phyloP scores from a whole-genome alignment of 2,888 invertebrate genomes.

The Eupithecia subfuscata region DNA sequence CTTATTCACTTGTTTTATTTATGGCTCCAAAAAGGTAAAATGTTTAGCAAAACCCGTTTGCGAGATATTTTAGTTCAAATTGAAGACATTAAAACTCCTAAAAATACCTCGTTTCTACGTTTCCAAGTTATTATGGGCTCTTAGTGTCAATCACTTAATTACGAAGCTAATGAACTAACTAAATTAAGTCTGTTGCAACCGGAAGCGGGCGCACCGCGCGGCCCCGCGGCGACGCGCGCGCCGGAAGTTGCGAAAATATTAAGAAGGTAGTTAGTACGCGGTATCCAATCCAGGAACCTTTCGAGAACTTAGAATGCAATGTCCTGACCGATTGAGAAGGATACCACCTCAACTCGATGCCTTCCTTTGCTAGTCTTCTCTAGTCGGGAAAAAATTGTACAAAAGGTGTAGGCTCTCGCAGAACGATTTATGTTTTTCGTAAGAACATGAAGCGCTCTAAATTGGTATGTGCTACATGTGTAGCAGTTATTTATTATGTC shows the following conservation, averaged over 20 bases:
- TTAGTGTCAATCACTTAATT: constrained; percentile 19
- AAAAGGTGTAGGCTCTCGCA: no score
- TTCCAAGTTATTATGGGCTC: background rate
- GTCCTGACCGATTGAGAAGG: no score
- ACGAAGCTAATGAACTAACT: constrained; percentile 5
- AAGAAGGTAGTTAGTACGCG: background rate
- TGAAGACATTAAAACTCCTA: background rate
- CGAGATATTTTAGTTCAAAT: background rate
- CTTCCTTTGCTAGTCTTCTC: no score
- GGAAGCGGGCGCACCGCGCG: constrained; percentile 25
- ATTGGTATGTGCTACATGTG: no score
- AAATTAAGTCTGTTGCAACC: constrained; percentile 27
- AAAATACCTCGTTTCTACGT: background rate
- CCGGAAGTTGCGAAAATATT: constrained; percentile 32
- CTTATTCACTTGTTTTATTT: constrained; percentile 17
- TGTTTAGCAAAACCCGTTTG: background rate
- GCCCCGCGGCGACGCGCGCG: constrained; percentile 26
- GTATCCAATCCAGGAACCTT: no score
- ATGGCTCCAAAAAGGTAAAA: background rate
- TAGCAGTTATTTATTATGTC: no score
- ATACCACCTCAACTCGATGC: no score
- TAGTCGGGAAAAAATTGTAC: no score
- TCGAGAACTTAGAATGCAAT: no score
- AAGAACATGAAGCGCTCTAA: no score
- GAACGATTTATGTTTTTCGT: no score